Evolutionary conservation across 2,797 vertebrate genomes (phyloP).

Genomic region (Leptoclinus maculatus): DNA sequence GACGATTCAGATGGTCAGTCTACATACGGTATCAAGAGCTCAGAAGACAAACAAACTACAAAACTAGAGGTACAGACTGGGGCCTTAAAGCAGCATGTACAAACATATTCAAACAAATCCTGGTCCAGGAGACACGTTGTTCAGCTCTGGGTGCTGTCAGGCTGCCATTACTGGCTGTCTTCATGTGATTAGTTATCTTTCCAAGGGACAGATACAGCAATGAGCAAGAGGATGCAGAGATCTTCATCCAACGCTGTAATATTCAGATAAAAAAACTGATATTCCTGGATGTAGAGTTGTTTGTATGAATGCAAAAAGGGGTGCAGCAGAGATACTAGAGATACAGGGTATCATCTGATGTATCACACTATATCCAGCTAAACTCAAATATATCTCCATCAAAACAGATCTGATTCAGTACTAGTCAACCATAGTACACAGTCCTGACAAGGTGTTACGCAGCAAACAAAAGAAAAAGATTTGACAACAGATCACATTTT

Average conservation of each 20-base stretch:
- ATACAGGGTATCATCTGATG: constrained; percentile 48
- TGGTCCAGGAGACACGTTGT: neutral
- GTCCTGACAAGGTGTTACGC: constrained; percentile 39
- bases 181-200: constrained; percentile 30
- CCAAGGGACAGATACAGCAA: neutral
- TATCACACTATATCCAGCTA: constrained; percentile 48
- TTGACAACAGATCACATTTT: constrained; percentile 41
- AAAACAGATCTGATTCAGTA: constrained; percentile 52
- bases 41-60: neutral
- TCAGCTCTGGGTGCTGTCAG: neutral
- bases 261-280: constrained; percentile 14
- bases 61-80: neutral
- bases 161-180: constrained; percentile 5
- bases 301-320: constrained; percentile 17
- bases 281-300: constrained; percentile 25
- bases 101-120: constrained; percentile 6
- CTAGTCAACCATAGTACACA: constrained; percentile 31
- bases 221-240: constrained; percentile 32
- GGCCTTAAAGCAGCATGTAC: neutral
- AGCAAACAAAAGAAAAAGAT: constrained; percentile 26
- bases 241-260: constrained; percentile 24
- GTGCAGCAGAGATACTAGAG: constrained; percentile 29
- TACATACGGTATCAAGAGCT: neutral
- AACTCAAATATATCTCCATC: constrained; percentile 54
- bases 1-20: neutral